Conservation (phyloP, 2,888 invertebrate genomes). For the Pterostichus niger region DNA sequence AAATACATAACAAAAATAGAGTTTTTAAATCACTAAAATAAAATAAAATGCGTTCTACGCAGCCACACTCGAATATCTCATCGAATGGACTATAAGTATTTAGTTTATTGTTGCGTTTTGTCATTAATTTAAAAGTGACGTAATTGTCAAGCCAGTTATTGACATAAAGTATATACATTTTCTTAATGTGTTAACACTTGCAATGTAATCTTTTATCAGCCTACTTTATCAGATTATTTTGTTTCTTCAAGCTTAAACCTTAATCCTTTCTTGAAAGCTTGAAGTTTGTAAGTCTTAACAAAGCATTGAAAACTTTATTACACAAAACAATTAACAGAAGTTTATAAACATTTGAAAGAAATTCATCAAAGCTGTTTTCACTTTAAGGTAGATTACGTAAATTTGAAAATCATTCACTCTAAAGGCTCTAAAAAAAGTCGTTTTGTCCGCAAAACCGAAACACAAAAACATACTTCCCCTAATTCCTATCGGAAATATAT, state of each 20-base stretch:
- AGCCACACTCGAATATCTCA: too few relatives aligned
- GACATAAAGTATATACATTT: background rate
- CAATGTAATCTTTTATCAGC: background rate
- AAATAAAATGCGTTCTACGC: too few relatives aligned
- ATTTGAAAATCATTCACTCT: background rate
- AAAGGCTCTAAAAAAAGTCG: background rate
- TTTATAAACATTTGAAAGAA: too few relatives aligned
- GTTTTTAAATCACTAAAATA: too few relatives aligned
- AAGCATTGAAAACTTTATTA: background rate
- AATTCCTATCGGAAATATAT: conserved; percentile 1
- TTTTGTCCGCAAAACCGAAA: background rate
- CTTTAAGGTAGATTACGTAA: background rate
- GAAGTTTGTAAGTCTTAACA: background rate
- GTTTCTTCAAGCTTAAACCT: background rate
- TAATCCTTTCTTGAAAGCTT: conserved; percentile 10
- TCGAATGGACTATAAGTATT: too few relatives aligned
- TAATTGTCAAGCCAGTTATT: too few relatives aligned
- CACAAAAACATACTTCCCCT: background rate
- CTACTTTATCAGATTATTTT: background rate
- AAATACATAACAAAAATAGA: too few relatives aligned
- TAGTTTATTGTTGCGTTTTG: too few relatives aligned
- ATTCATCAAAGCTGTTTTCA: too few relatives aligned
- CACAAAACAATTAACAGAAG: background rate
- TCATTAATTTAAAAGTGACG: too few relatives aligned
- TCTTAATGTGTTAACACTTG: conserved; percentile 1